Evolutionary conservation across 2,888 invertebrate genomes (phyloP), one percentile per base, ranked within the genome.

Genomic region (Lottia gigantea): DNA sequence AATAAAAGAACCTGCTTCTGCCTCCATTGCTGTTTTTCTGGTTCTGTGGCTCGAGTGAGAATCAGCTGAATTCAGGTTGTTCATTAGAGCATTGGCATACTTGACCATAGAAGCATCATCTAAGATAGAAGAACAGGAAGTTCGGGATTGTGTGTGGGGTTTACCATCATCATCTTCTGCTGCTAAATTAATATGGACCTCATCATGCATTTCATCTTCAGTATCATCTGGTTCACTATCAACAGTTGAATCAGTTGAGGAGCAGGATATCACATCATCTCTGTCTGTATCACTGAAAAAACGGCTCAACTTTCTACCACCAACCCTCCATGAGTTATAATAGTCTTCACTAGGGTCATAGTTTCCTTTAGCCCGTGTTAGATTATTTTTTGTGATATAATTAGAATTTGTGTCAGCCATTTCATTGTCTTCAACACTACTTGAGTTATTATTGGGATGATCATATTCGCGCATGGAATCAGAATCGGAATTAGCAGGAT

Each of bases 271-370:
- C 11, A 55, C 19, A 23, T 55, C 55, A 55, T 55, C 55, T 23
- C 55, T 55, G 15, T 55, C 55, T 23, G 55, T 55, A 55, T 55
- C 55, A 55, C 55, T 55, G 23, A 55, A 55, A 23, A 55, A 55
- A 55, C 55, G 55, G 23, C 55, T 55, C 23, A 55, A 55, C 55
- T 23, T 55, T 23, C 55, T 19, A 23, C 55, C 55, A 55, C 55
- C 55, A 12, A 55, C 4, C 19, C 55, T 19, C 55, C 55, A 55
- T 2, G 55, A 55, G 11, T 55, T 55, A 55, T 55, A 55, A 19
- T 55, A 55, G 23, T 55, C 55, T 23, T 55, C 55, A 23, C 55
- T 19, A 14, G 55, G 55, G 15, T 55, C 55, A 55, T 23, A 55
- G 14, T 55, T 55, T 11, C 19, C 55, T 6, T 23, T 23, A 55